phyloP scores from a whole-genome alignment of 2,888 invertebrate species.

The Hyles lineata region DNA sequence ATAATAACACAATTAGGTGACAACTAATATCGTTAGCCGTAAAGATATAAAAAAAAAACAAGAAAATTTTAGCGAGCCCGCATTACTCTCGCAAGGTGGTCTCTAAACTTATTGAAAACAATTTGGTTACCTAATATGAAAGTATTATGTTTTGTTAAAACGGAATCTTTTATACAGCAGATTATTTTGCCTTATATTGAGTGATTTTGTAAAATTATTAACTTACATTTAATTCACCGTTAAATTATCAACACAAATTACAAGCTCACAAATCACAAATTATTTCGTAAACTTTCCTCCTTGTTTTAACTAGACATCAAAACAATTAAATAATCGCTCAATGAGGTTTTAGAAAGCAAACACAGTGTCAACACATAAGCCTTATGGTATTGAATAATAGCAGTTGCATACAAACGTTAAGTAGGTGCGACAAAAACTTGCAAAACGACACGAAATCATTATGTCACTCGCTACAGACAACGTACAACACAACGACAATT shows the following conservation, averaged over 20 bases:
- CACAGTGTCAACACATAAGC: not conserved
- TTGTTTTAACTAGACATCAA: no score
- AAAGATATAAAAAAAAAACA: not conserved
- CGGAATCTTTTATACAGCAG: not conserved
- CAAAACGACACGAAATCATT: constrained; percentile 45
- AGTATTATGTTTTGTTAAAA: not conserved
- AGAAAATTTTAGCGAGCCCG: not conserved
- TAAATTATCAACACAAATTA: no score
- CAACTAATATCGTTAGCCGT: no score
- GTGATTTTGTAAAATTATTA: no score
- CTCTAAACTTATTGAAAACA: not conserved
- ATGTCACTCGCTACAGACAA: constrained; percentile 37
- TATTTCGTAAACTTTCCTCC: no score
- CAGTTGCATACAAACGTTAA: constrained; percentile 35
- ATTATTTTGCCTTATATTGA: not conserved
- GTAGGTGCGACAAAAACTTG: constrained; percentile 44
- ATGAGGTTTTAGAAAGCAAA: constrained; percentile 8
- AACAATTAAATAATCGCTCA: not conserved
- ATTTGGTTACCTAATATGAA: not conserved
- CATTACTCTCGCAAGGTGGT: not conserved
- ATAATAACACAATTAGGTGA: no score
- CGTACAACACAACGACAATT: not conserved
- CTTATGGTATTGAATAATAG: constrained; percentile 36
- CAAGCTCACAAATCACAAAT: no score
- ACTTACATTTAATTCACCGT: no score